Percentiles rank a stretch among this genome's conserved stretches.
Evolutionary conservation across 30 jellyfish, hydroid and myxozoan genomes (phyloP).

Genomic region (Cassiopea xamachana): DNA sequence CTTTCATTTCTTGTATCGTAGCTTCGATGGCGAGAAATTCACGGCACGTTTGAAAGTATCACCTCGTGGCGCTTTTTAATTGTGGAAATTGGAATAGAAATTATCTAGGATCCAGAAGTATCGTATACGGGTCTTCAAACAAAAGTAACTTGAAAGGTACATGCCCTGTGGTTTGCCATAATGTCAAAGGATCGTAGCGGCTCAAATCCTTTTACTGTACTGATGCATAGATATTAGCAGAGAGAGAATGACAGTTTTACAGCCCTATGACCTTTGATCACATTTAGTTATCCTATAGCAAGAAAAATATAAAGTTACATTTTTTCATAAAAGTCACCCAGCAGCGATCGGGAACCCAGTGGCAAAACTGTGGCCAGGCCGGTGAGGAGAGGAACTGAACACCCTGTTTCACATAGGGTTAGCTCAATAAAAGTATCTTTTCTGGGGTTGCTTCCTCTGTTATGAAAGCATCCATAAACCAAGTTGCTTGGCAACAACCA

Average conservation of each 20-base stretch:
- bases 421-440: no score
- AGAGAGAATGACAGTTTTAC: background rate
- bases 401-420: no score
- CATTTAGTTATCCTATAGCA: no score
- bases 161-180: slow-evolving; percentile 15
- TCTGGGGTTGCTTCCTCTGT: no score
- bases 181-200: slow-evolving; percentile 7
- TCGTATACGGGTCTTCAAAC: background rate
- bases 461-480: no score
- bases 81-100: background rate
- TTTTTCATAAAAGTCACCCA: no score
- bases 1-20: background rate
- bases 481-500: no score
- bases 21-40: background rate
- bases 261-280: no score
- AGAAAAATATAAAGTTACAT: no score
- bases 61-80: slow-evolving; percentile 14
- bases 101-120: slow-evolving; percentile 14
- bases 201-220: background rate
- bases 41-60: background rate
- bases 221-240: background rate
- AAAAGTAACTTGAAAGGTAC: slow-evolving; percentile 16
- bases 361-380: no score
- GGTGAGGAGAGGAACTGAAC: no score
- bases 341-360: no score